A percentile compares a stretch with the other conserved stretches of the same genome.
These are phyloP conservation scores for rat (Rattus norvegicus) DNA, from an alignment of 2,113 vertebrate genomes.

Conservation along the genomic window DNA sequence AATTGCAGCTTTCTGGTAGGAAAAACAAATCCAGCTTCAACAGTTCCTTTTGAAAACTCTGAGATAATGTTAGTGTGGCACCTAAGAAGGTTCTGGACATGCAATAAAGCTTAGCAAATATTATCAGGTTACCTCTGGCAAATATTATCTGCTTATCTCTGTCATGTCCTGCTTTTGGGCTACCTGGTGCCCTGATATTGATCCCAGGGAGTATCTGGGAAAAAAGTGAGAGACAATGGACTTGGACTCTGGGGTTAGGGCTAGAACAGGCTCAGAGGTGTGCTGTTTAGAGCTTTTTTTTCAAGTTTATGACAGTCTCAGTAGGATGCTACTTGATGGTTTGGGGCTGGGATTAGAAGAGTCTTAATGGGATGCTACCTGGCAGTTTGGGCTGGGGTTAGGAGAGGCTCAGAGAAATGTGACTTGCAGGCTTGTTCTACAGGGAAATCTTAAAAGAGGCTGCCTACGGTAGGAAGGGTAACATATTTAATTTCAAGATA, in stretches of 20 bases:
- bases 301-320: neutral
- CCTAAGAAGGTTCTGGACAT: neutral
- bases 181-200: neutral
- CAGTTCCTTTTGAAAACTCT: slow-evolving; percentile 35
- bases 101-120: slow-evolving; percentile 36
- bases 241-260: neutral
- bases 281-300: neutral
- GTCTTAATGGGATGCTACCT: neutral
- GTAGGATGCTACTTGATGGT: neutral
- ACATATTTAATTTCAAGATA: neutral
- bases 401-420: neutral
- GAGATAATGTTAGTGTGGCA: neutral
- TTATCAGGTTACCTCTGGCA: neutral
- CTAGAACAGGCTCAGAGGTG: neutral
- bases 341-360: neutral
- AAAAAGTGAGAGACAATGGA: neutral
- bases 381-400: neutral
- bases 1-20: neutral
- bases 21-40: slow-evolving; percentile 4
- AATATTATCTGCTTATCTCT: neutral
- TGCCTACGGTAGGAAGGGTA: neutral
- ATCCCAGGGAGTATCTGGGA: neutral
- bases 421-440: neutral
- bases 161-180: neutral
- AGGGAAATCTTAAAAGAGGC: neutral